Conservation (phyloP, 2,113 vertebrate genomes). For the Saguinus imperator region DNA sequence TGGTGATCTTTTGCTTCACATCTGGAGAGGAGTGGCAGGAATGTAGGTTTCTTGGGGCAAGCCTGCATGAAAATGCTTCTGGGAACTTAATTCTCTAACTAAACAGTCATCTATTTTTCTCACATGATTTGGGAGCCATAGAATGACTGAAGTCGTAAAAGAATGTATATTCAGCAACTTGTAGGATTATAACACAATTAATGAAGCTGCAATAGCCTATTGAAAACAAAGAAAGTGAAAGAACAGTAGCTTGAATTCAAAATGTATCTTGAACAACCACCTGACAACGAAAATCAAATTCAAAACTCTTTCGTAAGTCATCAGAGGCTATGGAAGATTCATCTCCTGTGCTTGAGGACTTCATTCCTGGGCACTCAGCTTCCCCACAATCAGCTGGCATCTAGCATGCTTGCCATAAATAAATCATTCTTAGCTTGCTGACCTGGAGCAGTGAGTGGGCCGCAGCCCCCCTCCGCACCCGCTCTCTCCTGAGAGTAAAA, state of each 20-base stretch:
- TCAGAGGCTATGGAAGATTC: neutral
- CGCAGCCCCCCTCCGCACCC: neutral
- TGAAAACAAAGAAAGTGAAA: neutral
- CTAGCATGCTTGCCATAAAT: neutral
- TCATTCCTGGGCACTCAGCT: neutral
- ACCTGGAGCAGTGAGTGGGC: slow-evolving; percentile 26
- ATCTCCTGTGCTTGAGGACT: neutral
- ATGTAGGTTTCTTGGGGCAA: neutral
- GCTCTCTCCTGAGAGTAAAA: slow-evolving; percentile 62
- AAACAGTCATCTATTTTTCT: neutral
- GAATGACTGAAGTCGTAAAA: neutral
- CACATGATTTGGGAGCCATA: rapidly evolving
- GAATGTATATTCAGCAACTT: neutral
- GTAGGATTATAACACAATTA: neutral
- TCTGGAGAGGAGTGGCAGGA: neutral
- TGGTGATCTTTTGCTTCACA: neutral
- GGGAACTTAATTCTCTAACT: neutral
- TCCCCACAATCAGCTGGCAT: neutral
- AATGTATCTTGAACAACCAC: neutral
- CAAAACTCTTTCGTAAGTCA: neutral
- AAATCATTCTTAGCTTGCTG: slow-evolving; percentile 51
- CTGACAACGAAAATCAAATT: neutral
- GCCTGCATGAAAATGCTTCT: neutral
- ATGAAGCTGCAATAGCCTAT: neutral
- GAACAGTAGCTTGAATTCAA: neutral